Conservation (phyloP, 2,797 vertebrate species). For the Enteromius afrohamiltoni region DNA sequence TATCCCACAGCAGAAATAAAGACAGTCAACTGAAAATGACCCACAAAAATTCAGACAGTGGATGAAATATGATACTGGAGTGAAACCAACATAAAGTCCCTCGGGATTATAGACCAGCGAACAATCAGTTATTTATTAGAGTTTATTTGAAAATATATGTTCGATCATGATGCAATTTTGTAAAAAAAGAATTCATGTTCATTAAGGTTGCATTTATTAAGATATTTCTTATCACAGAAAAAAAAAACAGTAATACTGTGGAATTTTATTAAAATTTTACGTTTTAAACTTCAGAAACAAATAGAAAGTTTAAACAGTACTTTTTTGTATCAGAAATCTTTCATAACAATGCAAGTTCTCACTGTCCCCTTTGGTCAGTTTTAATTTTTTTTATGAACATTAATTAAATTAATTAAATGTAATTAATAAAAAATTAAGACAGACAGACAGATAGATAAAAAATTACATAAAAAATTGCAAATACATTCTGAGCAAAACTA, state of each 20-base stretch:
- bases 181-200: too few relatives aligned
- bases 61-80: conserved; percentile 36
- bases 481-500: neutral
- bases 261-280: too few relatives aligned
- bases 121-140: neutral
- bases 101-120: neutral
- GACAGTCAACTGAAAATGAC: conserved; percentile 37
- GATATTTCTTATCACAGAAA: too few relatives aligned
- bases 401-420: neutral
- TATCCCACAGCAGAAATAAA: conserved; percentile 50
- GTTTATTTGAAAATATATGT: neutral
- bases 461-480: neutral
- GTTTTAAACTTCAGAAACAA: too few relatives aligned
- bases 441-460: neutral
- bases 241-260: too few relatives aligned
- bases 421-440: too few relatives aligned
- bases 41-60: conserved; percentile 21
- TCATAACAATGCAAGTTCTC: too few relatives aligned
- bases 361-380: too few relatives aligned
- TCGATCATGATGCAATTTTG: neutral
- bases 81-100: conserved; percentile 19
- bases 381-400: neutral
- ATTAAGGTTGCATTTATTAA: too few relatives aligned
- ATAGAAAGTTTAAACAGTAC: too few relatives aligned
- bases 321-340: too few relatives aligned